Base-by-base conservation (phyloP, 2,113 vertebrate species). In the Phaethon lepturus region DNA sequence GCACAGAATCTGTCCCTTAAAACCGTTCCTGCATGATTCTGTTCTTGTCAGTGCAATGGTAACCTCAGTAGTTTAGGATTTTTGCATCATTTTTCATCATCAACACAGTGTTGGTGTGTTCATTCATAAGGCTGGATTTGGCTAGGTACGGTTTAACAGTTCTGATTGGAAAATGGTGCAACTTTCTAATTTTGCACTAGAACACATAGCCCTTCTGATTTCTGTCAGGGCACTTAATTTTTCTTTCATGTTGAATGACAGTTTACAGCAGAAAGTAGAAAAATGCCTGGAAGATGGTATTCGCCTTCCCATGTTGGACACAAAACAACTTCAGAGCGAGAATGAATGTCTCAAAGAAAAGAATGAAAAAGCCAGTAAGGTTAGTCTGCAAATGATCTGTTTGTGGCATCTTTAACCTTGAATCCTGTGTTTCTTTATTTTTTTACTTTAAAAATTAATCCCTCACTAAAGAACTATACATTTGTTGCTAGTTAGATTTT, bases 261-360 rank as follows among this genome's bases (percentile, higher is more conserved):
- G 99, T 83, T 97, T 99, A 86, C 99, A 99, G 87, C 98, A 99
- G 91, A 99, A 99, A 96, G 99, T 99, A 79, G 99, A 99, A 98
- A 98, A 98, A 97, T 99, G 99, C 97, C 97, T 99, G 91, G 99
- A 99, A 95, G 99, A 99, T 75, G 99, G 99, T 11, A 98, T 99
- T 44, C 98, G 99, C 67, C 97, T 99, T 85, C 99, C 99, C 25
- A 98, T 99, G 98, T 89, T 99, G 97, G 99, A 99, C 97, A 97
- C 99, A 87, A 99, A 99, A 92, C 98, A 98, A 67, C 98, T 99
- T 76, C 99, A 99, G 95, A 98, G 82, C 72, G 99, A 99, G 95
- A 99, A 99, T 92, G 96, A 98, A 58, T 91, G 94, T 33, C 98
- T 99, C 35, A 97, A 98, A 95, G 98, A 99, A 90, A 98, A 99